Evolutionary conservation across 2,888 invertebrate species (phyloP).

Genomic region (Cyrtodaria siliqua): DNA sequence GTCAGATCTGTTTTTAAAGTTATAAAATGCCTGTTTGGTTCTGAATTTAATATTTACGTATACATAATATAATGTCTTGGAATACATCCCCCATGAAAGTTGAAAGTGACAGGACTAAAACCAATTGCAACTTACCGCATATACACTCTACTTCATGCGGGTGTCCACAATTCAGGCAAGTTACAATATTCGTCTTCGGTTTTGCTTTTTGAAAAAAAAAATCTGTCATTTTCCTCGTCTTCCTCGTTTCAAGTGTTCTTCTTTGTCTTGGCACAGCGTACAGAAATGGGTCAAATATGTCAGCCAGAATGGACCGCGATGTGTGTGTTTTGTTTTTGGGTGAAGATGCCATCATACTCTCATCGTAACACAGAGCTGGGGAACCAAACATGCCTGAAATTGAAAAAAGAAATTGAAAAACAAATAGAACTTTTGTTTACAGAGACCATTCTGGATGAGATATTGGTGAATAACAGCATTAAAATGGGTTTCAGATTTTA

Average conservation of each 20-base stretch:
- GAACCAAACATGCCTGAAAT: conserved; percentile 29
- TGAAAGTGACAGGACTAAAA: background rate
- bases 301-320: conserved; percentile 34
- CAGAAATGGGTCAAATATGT: conserved; percentile 87
- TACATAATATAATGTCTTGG: too few species aligned
- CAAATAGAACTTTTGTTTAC: too few species aligned
- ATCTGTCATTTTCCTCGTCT: conserved; percentile 91
- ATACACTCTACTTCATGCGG: conserved; percentile 92
- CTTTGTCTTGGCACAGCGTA: conserved; percentile 92
- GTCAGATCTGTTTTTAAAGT: too few species aligned
- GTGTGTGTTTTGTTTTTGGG: background rate
- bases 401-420: conserved; percentile 1
- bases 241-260: conserved; percentile 91
- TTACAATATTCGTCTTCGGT: conserved; percentile 91
- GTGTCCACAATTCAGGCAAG: conserved; percentile 94
- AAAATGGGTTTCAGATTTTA: too few species aligned
- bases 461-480: too few species aligned
- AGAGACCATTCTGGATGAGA: too few species aligned
- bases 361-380: conserved; percentile 36
- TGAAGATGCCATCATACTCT: background rate
- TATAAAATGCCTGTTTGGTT: too few species aligned
- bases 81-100: background rate
- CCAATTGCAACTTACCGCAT: conserved; percentile 93
- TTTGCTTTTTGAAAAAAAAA: conserved; percentile 90
- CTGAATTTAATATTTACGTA: too few species aligned